phyloP scores from a whole-genome alignment of 2,888 invertebrate genomes.

The Pristionchus mayeri region DNA sequence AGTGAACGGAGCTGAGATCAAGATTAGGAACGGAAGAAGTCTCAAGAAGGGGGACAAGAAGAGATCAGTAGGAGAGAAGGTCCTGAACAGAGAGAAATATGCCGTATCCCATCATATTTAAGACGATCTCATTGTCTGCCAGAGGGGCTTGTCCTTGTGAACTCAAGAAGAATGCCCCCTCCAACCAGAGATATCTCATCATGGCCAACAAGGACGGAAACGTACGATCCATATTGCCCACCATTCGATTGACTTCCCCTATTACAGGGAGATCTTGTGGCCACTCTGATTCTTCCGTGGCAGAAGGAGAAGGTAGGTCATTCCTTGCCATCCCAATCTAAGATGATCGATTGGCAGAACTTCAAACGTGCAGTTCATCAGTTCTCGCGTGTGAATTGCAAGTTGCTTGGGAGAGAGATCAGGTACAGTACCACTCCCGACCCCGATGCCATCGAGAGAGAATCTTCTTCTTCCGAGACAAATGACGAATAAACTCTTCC shows the following conservation, averaged over 20 bases:
- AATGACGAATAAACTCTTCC: constrained; percentile 25
- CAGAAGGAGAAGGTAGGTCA: constrained; percentile 66
- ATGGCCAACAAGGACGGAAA: constrained; percentile 58
- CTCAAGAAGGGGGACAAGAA: constrained; percentile 68
- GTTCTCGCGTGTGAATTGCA: constrained; percentile 74
- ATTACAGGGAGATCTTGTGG: constrained; percentile 60
- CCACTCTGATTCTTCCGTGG: constrained; percentile 74
- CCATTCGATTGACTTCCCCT: not conserved
- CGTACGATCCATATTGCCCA: constrained; percentile 51
- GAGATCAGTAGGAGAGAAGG: constrained; percentile 60
- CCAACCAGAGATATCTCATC: constrained; percentile 55
- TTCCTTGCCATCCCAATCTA: not conserved
- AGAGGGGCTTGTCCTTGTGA: constrained; percentile 58
- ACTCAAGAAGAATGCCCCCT: constrained; percentile 42
- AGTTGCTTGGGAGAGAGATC: constrained; percentile 74
- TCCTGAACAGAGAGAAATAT: constrained; percentile 7
- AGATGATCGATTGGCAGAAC: constrained; percentile 61
- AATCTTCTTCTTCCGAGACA: not conserved
- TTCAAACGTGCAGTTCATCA: constrained; percentile 75
- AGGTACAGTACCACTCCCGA: constrained; percentile 61
- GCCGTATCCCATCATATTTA: not conserved
- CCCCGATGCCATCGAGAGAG: constrained; percentile 9
- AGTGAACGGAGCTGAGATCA: constrained; percentile 57
- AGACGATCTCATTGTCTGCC: constrained; percentile 50
- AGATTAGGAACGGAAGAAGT: constrained; percentile 65